Base-by-base conservation (phyloP, 1,140 invertebrate species). In the Delia radicum region DNA sequence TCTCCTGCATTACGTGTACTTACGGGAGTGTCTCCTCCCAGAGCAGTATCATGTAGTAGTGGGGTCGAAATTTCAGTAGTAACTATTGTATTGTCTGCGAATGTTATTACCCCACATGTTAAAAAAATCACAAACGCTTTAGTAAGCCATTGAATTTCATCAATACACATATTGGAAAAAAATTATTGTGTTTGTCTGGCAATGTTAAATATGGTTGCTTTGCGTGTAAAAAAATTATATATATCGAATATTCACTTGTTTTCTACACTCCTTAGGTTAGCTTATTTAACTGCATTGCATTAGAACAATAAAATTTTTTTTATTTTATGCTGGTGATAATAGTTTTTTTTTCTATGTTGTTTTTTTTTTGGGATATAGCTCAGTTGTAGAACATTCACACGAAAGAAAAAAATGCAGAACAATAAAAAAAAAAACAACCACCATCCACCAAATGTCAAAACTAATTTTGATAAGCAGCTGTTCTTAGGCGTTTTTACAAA, bases 1-100 rank as follows among this genome's bases (percentile, higher is more conserved):
- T 76, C 75, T 8, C 65, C 65, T 4, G 63, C 75, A 65, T 76
- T 76, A 21, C 75, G 75, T 42, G 75, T 73, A 73, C 37, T 73
- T 10, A 76, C 74, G 7, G 74, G 67, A 24, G 65, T 69, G n/a
- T 69, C n/a, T 24, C 8, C n/a, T 4, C n/a, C 29, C 4, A 21
- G 65, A 37, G 65, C 21, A 10, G 65, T 2, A 13, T 69, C 65
- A 33, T 37, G 29, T 55, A 55, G 4, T 37, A 37, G 1, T 55
- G 18, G 8, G 0, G 48, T 7, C 15, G 48, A 55, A 55, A 7
- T 55, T 4, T 21, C 18, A 21, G 48, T 55, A 21, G 48, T 55
- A 55, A 55, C 48, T 8, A 21, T 8, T 21, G 48, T 55, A 18
- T 55, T 21, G 18, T 55, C 48, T n/a, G n/a, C 18, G 8, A 55